These are phyloP conservation scores for Ischnura elegans DNA, from an alignment of 2,888 invertebrate species.

Conservation along the genomic window DNA sequence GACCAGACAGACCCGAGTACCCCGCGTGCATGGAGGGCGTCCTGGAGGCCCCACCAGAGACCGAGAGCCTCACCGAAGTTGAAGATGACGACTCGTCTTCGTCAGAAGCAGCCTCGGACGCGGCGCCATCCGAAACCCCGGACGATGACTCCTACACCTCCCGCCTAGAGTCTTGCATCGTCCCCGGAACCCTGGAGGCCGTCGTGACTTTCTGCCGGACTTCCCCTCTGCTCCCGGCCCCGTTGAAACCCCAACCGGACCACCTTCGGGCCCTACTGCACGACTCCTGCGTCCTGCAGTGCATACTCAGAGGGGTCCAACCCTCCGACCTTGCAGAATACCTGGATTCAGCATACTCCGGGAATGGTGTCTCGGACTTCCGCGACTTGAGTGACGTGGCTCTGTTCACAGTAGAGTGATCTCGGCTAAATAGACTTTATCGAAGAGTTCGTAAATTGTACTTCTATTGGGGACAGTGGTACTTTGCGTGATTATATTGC, in stretches of 20 bases:
- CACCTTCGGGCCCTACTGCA: slow-evolving; percentile 9
- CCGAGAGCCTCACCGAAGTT: background rate
- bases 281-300: slow-evolving; percentile 42
- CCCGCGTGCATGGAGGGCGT: slow-evolving; percentile 29
- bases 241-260: background rate
- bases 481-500: background rate
- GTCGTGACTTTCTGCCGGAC: slow-evolving; percentile 41
- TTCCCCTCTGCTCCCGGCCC: background rate
- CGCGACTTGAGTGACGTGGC: slow-evolving; percentile 16
- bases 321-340: background rate
- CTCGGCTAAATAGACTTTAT: too few species aligned
- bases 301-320: slow-evolving; percentile 13
- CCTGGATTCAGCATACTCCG: background rate
- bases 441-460: too few species aligned
- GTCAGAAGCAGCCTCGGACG: background rate
- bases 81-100: background rate
- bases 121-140: background rate
- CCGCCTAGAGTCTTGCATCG: background rate
- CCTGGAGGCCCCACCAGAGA: background rate
- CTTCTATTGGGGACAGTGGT: background rate
- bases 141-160: background rate
- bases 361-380: background rate
- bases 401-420: background rate
- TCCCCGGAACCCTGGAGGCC: slow-evolving; percentile 25
- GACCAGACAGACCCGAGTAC: slow-evolving; percentile 34